Evolutionary conservation across 2,113 vertebrate species (phyloP), one percentile per base, ranked within the genome.

Genomic region (Plecturocebus donacophilus): DNA sequence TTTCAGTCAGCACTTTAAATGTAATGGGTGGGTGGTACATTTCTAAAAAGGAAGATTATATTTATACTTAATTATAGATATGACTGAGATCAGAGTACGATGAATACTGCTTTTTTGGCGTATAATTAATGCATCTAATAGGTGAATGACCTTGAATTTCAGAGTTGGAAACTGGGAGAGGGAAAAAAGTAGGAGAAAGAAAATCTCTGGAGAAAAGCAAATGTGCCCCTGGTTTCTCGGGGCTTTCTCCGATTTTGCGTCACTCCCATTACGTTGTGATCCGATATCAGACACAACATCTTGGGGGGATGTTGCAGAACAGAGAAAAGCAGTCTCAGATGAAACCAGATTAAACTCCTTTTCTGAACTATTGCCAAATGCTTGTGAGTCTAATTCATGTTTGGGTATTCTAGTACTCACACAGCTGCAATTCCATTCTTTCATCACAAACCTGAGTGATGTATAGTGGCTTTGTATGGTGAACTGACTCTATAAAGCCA

Each of bases 341-440:
- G 97, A 97, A 96, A 97, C 87, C 95, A 97, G 98, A 97, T 94
- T 97, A 98, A 97, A 97, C 96, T 97, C 95, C 95, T 97, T 97
- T 97, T 94, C 98, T 98, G 97, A 98, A 98, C 94, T 85, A 83
- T 32, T 98, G 98, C 98, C 98, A 98, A 97, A 73, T 19, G 56
- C 61, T 94, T 94, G 96, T 35, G 96, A 96, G 94, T 91, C 49
- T 97, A 97, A 98, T 98, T 98, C 97, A 91, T 95, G 96, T 97
- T 90, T 58, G 98, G 97, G 97, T 96, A 97, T 83, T 97, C 93
- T 91, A 81, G 95, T 68, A 96, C 70, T 90, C 90, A 93, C 98
- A 88, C 98, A 98, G 98, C 98, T 98, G 98, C 97, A 97, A 83
- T 92, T 87, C 90, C 81, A 93, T 97, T 91, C 96, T 97, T 90